phyloP scores from a whole-genome alignment of 2,888 invertebrate species.

The Hypomecis punctinalis region DNA sequence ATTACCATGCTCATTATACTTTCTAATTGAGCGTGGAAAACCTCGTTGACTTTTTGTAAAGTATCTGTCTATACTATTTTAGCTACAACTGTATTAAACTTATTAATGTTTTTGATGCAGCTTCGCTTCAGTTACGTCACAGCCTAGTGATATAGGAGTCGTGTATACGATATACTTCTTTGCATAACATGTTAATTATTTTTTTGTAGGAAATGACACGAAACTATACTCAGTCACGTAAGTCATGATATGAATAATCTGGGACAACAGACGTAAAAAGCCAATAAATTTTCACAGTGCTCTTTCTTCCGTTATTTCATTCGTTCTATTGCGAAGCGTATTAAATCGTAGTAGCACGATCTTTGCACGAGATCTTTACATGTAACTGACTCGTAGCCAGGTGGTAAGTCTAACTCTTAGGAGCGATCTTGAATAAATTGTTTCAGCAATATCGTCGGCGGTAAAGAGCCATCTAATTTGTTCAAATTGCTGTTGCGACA shows the following conservation, averaged over 20 bases:
- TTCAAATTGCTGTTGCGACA: conserved; percentile 31
- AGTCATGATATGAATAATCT: conserved; percentile 37
- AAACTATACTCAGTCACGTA: conserved; percentile 42
- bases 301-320: conserved; percentile 36
- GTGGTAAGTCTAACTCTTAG: too few relatives aligned
- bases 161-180: conserved; percentile 21
- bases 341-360: conserved; percentile 4
- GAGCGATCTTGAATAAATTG: conserved; percentile 5
- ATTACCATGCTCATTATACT: conserved; percentile 22
- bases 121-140: conserved; percentile 23
- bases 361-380: not conserved
- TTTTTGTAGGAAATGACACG: conserved; percentile 35
- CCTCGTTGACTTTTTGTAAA: conserved; percentile 11
- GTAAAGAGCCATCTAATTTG: conserved; percentile 27
- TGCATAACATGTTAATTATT: conserved; percentile 35
- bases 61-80: conserved; percentile 4
- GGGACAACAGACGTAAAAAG: conserved; percentile 38
- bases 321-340: conserved; percentile 9
- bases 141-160: conserved; percentile 10
- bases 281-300: conserved; percentile 27
- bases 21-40: conserved; percentile 22
- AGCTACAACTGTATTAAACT: not conserved
- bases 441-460: conserved; percentile 23
- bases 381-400: too few relatives aligned
- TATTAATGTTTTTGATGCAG: conserved; percentile 4